These are phyloP conservation scores for Zaprionus tsacasi DNA, from an alignment of 1,140 invertebrate genomes.

Conservation along the genomic window DNA sequence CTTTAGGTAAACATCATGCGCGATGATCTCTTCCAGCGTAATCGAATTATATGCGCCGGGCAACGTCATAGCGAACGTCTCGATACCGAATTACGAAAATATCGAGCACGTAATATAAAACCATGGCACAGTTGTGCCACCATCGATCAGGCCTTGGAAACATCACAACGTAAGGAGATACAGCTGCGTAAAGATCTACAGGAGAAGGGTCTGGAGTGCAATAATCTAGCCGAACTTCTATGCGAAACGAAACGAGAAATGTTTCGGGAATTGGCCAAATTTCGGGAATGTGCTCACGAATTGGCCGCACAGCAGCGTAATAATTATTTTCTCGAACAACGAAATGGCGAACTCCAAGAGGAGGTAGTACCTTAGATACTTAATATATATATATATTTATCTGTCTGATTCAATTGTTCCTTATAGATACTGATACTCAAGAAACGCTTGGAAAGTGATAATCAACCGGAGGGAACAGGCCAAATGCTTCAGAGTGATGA, in stretches of 20 bases:
- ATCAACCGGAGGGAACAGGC: slow-evolving; percentile 8
- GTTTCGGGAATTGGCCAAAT: slow-evolving; percentile 42
- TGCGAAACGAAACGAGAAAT: slow-evolving; percentile 10
- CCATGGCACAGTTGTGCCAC: not conserved
- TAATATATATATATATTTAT: too few species aligned
- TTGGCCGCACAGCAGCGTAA: slow-evolving; percentile 38
- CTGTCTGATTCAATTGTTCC: not conserved
- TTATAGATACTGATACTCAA: slow-evolving; percentile 25
- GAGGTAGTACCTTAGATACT: not conserved
- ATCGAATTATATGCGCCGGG: slow-evolving; percentile 16
- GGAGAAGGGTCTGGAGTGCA: slow-evolving; percentile 31
- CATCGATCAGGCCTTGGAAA: not conserved
- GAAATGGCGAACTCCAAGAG: slow-evolving; percentile 37
- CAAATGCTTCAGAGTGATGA: slow-evolving; percentile 22
- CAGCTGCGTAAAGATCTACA: slow-evolving; percentile 14
- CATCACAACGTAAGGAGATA: not conserved
- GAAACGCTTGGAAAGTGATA: slow-evolving; percentile 23
- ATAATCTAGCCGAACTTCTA: slow-evolving; percentile 28
- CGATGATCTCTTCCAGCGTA: slow-evolving; percentile 9
- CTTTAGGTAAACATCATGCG: slow-evolving; percentile 15
- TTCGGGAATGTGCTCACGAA: slow-evolving; percentile 14
- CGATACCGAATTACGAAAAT: not conserved
- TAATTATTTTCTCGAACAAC: slow-evolving; percentile 10
- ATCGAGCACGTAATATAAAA: not conserved
- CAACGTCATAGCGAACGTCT: slow-evolving; percentile 23